Conservation (phyloP, 2,888 invertebrate species). For the Barypeithes pellucidus region DNA sequence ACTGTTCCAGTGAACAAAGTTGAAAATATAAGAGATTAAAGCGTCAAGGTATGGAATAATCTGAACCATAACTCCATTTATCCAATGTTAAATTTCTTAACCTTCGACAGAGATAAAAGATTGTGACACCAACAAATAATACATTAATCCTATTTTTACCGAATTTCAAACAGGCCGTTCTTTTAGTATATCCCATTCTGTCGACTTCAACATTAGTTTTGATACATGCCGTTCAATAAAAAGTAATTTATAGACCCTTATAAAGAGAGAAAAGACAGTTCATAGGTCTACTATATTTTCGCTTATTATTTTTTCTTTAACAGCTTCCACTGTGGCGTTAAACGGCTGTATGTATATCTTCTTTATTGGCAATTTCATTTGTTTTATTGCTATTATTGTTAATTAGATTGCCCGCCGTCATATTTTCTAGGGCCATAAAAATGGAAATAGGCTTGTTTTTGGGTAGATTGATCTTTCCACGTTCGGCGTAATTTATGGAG, state of each 20-base stretch:
- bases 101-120: too few relatives aligned
- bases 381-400: slow-evolving; percentile 45
- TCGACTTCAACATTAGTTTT: slow-evolving; percentile 3
- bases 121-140: too few relatives aligned
- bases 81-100: too few relatives aligned
- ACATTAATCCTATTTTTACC: too few relatives aligned
- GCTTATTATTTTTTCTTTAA: slow-evolving; percentile 45
- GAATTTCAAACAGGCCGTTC: too few relatives aligned
- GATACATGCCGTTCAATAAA: slow-evolving; percentile 29
- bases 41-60: too few relatives aligned
- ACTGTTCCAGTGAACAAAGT: too few relatives aligned
- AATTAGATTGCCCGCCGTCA: slow-evolving; percentile 43
- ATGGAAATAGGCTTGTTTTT: slow-evolving; percentile 40
- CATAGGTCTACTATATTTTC: slow-evolving; percentile 38
- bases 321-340: slow-evolving; percentile 29
- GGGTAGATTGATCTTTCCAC: slow-evolving; percentile 19
- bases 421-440: slow-evolving; percentile 44
- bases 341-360: slow-evolving; percentile 43
- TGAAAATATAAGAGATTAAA: too few relatives aligned
- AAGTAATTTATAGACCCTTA: slow-evolving; percentile 33
- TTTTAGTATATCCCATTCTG: too few relatives aligned
- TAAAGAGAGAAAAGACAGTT: slow-evolving; percentile 27
- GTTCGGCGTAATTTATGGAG: slow-evolving; percentile 17
- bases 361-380: slow-evolving; percentile 47
- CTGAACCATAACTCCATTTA: too few relatives aligned